Conservation (phyloP, 2,888 invertebrate species). For the Mycalesis mineus region DNA sequence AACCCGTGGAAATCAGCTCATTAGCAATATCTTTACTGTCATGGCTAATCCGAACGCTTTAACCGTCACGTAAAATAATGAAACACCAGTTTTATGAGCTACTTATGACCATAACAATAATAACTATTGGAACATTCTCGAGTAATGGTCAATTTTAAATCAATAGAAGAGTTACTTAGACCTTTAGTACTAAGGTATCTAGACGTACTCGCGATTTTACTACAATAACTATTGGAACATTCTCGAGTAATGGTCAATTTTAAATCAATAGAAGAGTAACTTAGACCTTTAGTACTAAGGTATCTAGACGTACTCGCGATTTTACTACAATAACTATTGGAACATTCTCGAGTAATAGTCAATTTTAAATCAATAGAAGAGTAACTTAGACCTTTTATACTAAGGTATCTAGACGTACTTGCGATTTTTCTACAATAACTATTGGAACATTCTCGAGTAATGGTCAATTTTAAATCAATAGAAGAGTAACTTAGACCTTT, state of each 20-base stretch:
- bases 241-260: background rate
- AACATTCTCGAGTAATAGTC: background rate
- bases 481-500: background rate
- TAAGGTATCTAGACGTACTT: too few relatives aligned
- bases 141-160: background rate
- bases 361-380: background rate
- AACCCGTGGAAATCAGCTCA: conserved; percentile 15
- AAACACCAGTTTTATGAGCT: background rate
- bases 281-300: background rate
- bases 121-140: background rate
- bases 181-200: too few relatives aligned
- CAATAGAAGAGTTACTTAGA: background rate
- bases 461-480: background rate
- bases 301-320: too few relatives aligned
- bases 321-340: too few relatives aligned
- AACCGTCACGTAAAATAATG: conserved; percentile 10
- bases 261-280: background rate
- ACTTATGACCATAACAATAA: background rate
- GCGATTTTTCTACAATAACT: too few relatives aligned
- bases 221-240: background rate
- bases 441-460: background rate
- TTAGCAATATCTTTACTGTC: conserved; percentile 18
- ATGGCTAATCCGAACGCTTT: conserved; percentile 2
- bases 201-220: too few relatives aligned
- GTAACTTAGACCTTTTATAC: background rate